phyloP scores from a whole-genome alignment of 2,797 vertebrate genomes.

The Anomalospiza imberbis region DNA sequence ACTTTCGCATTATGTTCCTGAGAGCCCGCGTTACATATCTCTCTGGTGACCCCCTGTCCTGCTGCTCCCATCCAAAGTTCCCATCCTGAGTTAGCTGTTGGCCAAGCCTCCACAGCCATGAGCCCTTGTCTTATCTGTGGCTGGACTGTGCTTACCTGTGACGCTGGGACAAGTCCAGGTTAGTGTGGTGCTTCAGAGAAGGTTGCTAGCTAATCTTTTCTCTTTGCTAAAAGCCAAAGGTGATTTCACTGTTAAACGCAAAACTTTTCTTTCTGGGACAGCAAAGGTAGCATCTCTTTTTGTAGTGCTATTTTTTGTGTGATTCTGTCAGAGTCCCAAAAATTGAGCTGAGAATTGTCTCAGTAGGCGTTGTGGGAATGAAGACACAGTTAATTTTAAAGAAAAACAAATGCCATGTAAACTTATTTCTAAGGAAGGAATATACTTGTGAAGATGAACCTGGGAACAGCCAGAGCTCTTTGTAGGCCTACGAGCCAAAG shows the following conservation, averaged over 20 bases:
- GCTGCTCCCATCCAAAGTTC: background rate
- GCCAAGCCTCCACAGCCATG: background rate
- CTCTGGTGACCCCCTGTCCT: background rate
- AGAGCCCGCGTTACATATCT: background rate
- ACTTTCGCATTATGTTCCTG: background rate
- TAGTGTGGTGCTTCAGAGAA: background rate
- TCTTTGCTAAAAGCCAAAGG: background rate
- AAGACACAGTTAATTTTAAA: background rate
- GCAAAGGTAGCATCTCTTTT: background rate
- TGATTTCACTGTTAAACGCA: background rate
- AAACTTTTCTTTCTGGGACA: background rate
- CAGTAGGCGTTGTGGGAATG: background rate
- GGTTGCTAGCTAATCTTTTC: background rate
- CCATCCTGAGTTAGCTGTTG: background rate
- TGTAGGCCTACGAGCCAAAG: background rate
- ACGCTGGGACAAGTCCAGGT: background rate
- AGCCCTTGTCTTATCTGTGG: background rate
- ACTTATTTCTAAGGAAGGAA: background rate
- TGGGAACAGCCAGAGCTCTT: background rate
- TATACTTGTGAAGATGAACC: background rate
- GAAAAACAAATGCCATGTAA: background rate
- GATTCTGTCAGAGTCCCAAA: background rate
- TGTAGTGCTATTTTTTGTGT: background rate
- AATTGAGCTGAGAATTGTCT: background rate
- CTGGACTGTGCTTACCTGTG: background rate